phyloP scores from a whole-genome alignment of 2,113 vertebrate genomes.

The Podarcis raffonei region DNA sequence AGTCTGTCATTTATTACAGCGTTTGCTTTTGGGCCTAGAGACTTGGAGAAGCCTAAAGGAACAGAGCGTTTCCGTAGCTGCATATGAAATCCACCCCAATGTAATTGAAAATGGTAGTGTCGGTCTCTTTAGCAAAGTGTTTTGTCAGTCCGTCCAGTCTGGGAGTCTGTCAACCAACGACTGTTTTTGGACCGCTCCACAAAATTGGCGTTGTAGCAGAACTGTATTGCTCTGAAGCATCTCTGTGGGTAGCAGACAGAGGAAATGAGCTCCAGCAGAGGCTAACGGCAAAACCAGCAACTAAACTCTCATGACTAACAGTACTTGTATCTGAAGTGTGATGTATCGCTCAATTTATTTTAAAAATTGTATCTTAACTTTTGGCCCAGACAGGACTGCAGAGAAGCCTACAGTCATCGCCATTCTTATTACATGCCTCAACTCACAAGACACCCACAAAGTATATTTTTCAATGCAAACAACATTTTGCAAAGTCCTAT shows the following conservation, averaged over 20 bases:
- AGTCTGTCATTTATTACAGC: conserved; percentile 78
- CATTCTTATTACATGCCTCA: neutral
- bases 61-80: conserved; percentile 40
- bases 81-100: conserved; percentile 49
- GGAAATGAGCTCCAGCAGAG: neutral
- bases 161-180: neutral
- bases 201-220: neutral
- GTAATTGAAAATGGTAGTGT: conserved; percentile 40
- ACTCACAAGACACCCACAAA: neutral
- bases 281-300: neutral
- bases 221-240: neutral
- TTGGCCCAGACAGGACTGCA: neutral
- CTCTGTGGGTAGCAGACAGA: neutral
- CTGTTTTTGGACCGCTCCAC: neutral
- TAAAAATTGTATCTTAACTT: neutral
- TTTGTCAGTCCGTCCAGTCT: neutral
- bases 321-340: neutral
- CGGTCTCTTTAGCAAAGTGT: neutral
- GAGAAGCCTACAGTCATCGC: neutral
- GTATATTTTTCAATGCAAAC: neutral
- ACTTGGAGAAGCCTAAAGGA: conserved; percentile 15
- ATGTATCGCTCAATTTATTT: neutral
- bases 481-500: too few species aligned
- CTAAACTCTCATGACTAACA: neutral
- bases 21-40: conserved; percentile 55